Conservation (phyloP, 2,888 invertebrate genomes). For the Agrotis segetum region DNA sequence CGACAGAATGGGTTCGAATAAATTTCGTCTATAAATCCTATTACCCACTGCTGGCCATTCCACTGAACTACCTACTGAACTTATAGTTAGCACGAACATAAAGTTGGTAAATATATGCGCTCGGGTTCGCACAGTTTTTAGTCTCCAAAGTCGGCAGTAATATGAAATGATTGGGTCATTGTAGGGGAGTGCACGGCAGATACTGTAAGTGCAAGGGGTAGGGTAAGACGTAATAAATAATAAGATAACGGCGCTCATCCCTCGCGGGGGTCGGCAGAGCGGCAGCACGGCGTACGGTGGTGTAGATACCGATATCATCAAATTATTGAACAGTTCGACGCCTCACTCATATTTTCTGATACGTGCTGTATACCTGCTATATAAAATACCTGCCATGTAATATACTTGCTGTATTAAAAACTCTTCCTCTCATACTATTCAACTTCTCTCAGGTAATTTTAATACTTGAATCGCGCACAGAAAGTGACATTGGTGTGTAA, state of each 20-base stretch:
- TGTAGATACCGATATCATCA: constrained; percentile 32
- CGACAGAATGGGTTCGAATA: not conserved
- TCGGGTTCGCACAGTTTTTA: constrained; percentile 5
- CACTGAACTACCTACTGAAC: not conserved
- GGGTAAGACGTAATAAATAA: constrained; percentile 77
- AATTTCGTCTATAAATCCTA: not conserved
- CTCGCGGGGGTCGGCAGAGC: constrained; percentile 37
- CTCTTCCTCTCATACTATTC: no score
- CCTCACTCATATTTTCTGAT: constrained; percentile 21
- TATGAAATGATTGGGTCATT: constrained; percentile 44
- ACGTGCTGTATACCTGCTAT: not conserved
- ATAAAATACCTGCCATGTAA: no score
- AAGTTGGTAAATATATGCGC: not conserved
- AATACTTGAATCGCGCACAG: not conserved
- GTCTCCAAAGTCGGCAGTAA: constrained; percentile 40
- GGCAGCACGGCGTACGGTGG: not conserved
- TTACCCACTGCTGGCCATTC: not conserved
- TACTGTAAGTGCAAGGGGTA: constrained; percentile 55
- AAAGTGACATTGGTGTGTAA: not conserved
- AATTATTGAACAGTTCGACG: constrained; percentile 45
- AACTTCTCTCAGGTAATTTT: not conserved
- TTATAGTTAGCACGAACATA: not conserved
- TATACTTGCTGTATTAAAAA: no score
- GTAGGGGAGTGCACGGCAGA: constrained; percentile 38
- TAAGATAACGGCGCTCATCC: constrained; percentile 73